Percentiles rank a stretch among this genome's conserved stretches.
Evolutionary conservation across 1,140 invertebrate species (phyloP).

Genomic region (Monochamus saltuarius): DNA sequence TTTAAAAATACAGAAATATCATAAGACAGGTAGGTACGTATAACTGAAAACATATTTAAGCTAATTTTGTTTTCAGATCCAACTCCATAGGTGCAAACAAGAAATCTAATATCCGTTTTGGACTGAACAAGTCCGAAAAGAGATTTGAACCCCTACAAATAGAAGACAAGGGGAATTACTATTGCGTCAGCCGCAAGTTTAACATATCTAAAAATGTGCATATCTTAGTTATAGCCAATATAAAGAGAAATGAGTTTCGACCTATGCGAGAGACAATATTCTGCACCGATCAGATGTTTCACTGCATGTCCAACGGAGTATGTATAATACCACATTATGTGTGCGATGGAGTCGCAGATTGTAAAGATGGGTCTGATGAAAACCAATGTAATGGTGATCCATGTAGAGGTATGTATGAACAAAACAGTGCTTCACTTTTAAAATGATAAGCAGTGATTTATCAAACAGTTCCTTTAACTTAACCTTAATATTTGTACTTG

Average conservation of each 20-base stretch:
- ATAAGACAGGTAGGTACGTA: background rate
- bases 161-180: conserved; percentile 43
- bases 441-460: no score
- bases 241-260: conserved; percentile 22
- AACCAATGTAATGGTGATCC: conserved; percentile 55
- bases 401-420: conserved; percentile 53
- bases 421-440: no score
- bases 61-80: conserved; percentile 15
- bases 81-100: conserved; percentile 12
- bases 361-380: conserved; percentile 60
- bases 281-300: conserved; percentile 46
- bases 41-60: conserved; percentile 14
- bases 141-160: conserved; percentile 39
- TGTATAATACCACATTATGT: conserved; percentile 64
- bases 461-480: no score
- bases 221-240: conserved; percentile 35
- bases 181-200: conserved; percentile 46
- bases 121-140: conserved; percentile 41
- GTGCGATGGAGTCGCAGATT: conserved; percentile 68
- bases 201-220: conserved; percentile 38
- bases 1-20: conserved; percentile 3
- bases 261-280: conserved; percentile 31
- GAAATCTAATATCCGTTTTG: conserved; percentile 6
- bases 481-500: no score
- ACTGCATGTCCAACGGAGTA: conserved; percentile 47